phyloP scores from a whole-genome alignment of 2,888 invertebrate species.

The Troides oblongomaculatus region DNA sequence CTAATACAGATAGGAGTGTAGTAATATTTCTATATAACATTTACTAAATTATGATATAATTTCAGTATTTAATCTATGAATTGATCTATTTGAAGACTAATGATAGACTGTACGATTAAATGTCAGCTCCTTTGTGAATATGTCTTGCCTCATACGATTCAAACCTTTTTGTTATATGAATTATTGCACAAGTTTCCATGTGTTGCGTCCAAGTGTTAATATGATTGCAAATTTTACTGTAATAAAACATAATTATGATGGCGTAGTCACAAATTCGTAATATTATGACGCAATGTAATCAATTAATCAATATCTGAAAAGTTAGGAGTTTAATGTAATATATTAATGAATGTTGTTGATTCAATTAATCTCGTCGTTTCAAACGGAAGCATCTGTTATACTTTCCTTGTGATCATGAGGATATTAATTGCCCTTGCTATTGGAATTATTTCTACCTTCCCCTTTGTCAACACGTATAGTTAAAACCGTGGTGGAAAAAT shows the following conservation, averaged over 20 bases:
- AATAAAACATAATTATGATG: constrained; percentile 2
- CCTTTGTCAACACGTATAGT: too few species aligned
- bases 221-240: constrained; percentile 7
- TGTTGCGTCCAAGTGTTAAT: constrained; percentile 6
- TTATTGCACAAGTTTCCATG: constrained; percentile 7
- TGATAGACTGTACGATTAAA: neutral
- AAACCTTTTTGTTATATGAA: constrained; percentile 15
- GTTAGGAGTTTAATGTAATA: neutral
- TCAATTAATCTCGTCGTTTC: too few species aligned
- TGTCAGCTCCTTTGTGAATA: neutral
- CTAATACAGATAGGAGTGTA: too few species aligned
- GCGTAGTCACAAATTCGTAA: neutral
- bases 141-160: constrained; percentile 4
- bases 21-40: too few species aligned
- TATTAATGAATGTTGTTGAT: too few species aligned
- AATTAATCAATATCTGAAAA: neutral
- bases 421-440: too few species aligned
- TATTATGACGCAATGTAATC: neutral
- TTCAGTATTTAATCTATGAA: constrained; percentile 1
- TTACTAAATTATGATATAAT: neutral
- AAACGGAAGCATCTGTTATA: too few species aligned
- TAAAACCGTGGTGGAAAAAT: too few species aligned
- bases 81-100: neutral
- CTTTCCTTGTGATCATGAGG: too few species aligned
- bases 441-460: too few species aligned